Conservation (phyloP, 2,113 vertebrate species). For the Arothron firmamentum region DNA sequence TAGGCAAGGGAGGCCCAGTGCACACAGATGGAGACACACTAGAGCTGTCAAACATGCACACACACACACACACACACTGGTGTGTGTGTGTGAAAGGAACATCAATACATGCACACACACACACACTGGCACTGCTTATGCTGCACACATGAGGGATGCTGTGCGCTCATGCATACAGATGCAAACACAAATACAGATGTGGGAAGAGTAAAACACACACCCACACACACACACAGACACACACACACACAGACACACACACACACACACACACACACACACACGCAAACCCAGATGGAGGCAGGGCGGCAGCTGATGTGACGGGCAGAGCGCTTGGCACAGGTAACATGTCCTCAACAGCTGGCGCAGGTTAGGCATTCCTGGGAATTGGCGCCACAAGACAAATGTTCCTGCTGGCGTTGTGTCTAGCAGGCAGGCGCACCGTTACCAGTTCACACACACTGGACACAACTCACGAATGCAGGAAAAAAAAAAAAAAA, state of each 20-base stretch:
- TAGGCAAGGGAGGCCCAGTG: conserved; percentile 92
- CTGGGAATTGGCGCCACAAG: conserved; percentile 99
- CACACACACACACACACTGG: conserved; percentile 25
- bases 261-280: conserved; percentile 30
- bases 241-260: conserved; percentile 46
- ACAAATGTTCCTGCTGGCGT: conserved; percentile 96
- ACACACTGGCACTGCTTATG: conserved; percentile 21
- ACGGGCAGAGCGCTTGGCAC: conserved; percentile 96
- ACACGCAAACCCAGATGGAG: conserved; percentile 87
- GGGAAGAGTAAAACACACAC: conserved; percentile 31
- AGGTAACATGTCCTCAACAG: conserved; percentile 99
- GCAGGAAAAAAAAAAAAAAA: no score
- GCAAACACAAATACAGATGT: conserved; percentile 65
- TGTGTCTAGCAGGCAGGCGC: conserved; percentile 69
- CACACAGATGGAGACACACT: conserved; percentile 94
- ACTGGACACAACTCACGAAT: conserved; percentile 5
- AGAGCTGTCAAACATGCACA: conserved; percentile 10
- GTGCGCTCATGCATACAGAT: conserved; percentile 38
- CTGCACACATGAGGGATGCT: conserved; percentile 29
- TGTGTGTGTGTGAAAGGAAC: conserved; percentile 9
- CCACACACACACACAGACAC: conserved; percentile 39
- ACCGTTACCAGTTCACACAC: conserved; percentile 24
- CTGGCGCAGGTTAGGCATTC: conserved; percentile 99
- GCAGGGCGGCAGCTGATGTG: conserved; percentile 94
- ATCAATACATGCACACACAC: conserved; percentile 11